A percentile compares a stretch with the other conserved stretches of the same genome.
Evolutionary conservation across 1,140 invertebrate species (phyloP).

Genomic region (Euschistus heros): DNA sequence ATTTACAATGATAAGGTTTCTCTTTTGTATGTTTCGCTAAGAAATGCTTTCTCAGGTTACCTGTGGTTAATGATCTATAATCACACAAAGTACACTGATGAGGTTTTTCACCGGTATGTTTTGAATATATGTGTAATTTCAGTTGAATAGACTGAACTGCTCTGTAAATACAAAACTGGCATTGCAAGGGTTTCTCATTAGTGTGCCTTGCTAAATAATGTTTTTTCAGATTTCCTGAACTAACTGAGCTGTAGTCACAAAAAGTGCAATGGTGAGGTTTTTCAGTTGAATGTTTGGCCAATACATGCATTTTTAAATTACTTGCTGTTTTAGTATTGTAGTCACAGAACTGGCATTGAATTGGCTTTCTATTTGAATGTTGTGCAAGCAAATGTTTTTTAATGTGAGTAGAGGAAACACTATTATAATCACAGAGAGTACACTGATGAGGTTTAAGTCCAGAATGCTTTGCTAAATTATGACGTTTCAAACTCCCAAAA

Average conservation of each 20-base stretch:
- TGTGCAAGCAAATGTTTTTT: background rate
- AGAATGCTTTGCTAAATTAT: background rate
- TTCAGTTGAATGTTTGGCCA: background rate
- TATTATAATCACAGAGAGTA: background rate
- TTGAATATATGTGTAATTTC: background rate
- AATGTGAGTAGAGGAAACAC: background rate
- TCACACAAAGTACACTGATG: background rate
- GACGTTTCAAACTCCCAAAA: background rate
- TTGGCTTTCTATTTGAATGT: background rate
- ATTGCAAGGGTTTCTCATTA: background rate
- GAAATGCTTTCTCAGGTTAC: background rate
- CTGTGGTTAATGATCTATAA: background rate
- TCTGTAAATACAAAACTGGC: background rate
- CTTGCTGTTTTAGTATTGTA: background rate
- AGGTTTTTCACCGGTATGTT: conserved; percentile 2
- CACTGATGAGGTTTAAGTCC: background rate
- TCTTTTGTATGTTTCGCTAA: background rate
- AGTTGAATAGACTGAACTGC: background rate
- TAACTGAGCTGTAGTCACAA: background rate
- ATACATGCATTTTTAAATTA: background rate
- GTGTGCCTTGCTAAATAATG: background rate
- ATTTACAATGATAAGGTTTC: background rate
- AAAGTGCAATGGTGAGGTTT: background rate
- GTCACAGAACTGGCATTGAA: background rate
- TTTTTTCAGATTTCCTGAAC: background rate